These are phyloP conservation scores for Scaptomyza graminum DNA, from an alignment of 1,140 invertebrate genomes.

Conservation along the genomic window DNA sequence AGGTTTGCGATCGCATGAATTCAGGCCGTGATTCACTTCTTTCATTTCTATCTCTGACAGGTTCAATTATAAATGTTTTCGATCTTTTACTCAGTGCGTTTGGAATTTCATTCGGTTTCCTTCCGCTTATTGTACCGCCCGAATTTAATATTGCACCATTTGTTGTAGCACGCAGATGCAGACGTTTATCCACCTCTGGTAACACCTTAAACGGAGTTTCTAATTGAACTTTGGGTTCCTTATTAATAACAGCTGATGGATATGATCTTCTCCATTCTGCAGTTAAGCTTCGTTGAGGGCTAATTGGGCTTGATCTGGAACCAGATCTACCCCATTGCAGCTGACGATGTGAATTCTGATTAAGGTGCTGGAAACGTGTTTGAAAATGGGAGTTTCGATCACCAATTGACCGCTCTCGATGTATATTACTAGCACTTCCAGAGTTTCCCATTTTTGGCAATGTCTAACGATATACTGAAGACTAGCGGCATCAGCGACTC, in stretches of 20 bases:
- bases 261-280: constrained; percentile 44
- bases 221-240: constrained; percentile 9
- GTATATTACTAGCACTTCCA: constrained; percentile 48
- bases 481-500: neutral
- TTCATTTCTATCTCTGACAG: constrained; percentile 1
- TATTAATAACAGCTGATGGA: constrained; percentile 24
- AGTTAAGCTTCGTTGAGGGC: constrained; percentile 14
- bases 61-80: constrained; percentile 41
- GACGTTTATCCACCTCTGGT: constrained; percentile 86
- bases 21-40: constrained; percentile 8
- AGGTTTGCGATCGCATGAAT: constrained; percentile 56
- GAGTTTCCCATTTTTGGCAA: constrained; percentile 48
- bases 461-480: neutral
- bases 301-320: constrained; percentile 20
- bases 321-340: constrained; percentile 28
- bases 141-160: constrained; percentile 91
- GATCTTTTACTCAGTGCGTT: constrained; percentile 38
- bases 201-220: constrained; percentile 86
- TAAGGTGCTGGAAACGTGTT: constrained; percentile 56
- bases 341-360: constrained; percentile 11
- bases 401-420: constrained; percentile 23
- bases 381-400: constrained; percentile 47
- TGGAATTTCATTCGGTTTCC: constrained; percentile 58
- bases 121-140: constrained; percentile 90
- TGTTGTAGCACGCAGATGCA: constrained; percentile 88